Percentiles rank a stretch among this genome's conserved stretches.
Conservation (phyloP, 2,113 vertebrate genomes). For the Macquaria ambigua region DNA sequence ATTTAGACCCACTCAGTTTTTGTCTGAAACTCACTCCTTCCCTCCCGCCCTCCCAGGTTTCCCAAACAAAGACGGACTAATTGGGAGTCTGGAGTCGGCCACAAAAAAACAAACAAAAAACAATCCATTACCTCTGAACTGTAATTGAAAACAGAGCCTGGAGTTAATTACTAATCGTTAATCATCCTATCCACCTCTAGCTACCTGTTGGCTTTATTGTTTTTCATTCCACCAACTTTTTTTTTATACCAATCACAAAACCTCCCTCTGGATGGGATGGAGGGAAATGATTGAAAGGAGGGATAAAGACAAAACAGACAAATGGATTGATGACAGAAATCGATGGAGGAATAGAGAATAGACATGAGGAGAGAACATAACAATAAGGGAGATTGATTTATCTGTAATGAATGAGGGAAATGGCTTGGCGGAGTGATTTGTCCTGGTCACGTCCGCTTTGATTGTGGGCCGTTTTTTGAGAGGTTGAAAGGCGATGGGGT, state of each 20-base stretch:
- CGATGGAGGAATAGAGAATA: constrained; percentile 44
- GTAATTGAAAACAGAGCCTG: constrained; percentile 59
- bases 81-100: constrained; percentile 33
- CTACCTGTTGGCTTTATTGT: constrained; percentile 2
- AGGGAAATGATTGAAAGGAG: constrained; percentile 15
- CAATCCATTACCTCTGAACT: constrained; percentile 55
- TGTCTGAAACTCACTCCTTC: not conserved
- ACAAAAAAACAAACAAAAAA: constrained; percentile 43
- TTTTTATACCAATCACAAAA: constrained; percentile 36
- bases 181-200: constrained; percentile 42
- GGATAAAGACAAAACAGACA: constrained; percentile 45
- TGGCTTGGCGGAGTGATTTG: constrained; percentile 40
- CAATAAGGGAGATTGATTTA: constrained; percentile 66
- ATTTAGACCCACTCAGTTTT: constrained; percentile 11
- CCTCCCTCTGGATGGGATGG: not conserved
- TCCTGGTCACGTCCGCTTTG: constrained; percentile 37
- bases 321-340: constrained; percentile 62
- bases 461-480: constrained; percentile 47
- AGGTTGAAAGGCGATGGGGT: constrained; percentile 44
- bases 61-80: constrained; percentile 49
- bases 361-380: constrained; percentile 55
- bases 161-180: constrained; percentile 63
- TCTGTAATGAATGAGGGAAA: constrained; percentile 67
- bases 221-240: constrained; percentile 47
- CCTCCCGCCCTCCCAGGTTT: not conserved